Base-by-base conservation (phyloP, 2,797 vertebrate genomes). In the Mustela erminea region DNA sequence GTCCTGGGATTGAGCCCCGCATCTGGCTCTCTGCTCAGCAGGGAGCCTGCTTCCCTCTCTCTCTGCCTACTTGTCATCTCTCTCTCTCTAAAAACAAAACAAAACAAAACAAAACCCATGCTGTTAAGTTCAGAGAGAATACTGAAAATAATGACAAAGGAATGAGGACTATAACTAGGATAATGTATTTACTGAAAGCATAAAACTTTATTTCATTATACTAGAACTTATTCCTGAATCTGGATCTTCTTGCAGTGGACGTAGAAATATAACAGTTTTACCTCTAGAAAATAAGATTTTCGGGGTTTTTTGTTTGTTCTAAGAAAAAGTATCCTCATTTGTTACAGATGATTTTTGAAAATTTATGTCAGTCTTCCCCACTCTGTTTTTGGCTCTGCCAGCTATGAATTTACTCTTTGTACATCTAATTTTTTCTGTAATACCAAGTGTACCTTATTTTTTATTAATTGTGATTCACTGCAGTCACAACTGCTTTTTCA, bases 171-270 rank as follows among this genome's bases (percentile, higher is more conserved):
- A 29, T 43, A 94, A 62, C 9, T 80, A 68, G 21, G 13, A 52
- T 77, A 66, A 49, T 78, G 3, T 12, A 58, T 93, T 86, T 90
- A 54, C 29, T 74, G 32, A 93, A n/a, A 72, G 17, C 17, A 6
- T 56, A 62, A 90, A 90, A 86, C 54, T 91, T 95, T 17, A 93
- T 89, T 89, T 38, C 25, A 85, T 8, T 64, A 72, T 43, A 87
- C 23, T 78, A 27, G 72, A 94, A 49, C 29, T 93, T 96, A 58
- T 60, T 90, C 18, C n/a, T 88, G 10, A 81, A 58, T 87, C 27
- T 29, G 41, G 29, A 58, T 86, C 70, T 86, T 83, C 43, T 54
- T 89, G 23, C 13, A 75, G 3, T 83, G 56, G 3, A 90, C 41
- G 32, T 82, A 72, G 78, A 62, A 56, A 60, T 21, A 68, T 64